Conservation (phyloP, 2,888 invertebrate genomes). For the Drosophila rubida region DNA sequence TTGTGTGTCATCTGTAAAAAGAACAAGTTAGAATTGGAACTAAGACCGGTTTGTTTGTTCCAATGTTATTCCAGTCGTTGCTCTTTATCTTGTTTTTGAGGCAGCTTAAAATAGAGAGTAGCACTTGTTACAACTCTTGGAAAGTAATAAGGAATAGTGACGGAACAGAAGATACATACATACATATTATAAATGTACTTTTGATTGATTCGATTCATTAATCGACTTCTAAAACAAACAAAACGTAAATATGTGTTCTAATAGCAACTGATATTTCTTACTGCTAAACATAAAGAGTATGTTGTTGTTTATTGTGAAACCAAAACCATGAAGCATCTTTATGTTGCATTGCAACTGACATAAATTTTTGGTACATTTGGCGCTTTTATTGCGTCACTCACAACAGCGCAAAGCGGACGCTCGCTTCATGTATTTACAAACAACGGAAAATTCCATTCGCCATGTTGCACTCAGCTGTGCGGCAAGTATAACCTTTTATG, state of each 20-base stretch:
- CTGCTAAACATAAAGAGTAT: too few species aligned
- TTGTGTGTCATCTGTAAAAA: conserved; percentile 24
- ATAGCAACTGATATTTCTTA: too few species aligned
- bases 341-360: too few species aligned
- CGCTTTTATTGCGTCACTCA: conserved; percentile 47
- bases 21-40: conserved; percentile 3
- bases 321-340: too few species aligned
- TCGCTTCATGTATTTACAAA: conserved; percentile 44
- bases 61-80: conserved; percentile 1
- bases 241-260: too few species aligned
- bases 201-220: too few species aligned
- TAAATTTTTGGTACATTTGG: conserved; percentile 17
- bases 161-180: neutral
- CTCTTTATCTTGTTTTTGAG: neutral
- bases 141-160: neutral
- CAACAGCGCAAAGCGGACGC: neutral
- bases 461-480: conserved; percentile 55
- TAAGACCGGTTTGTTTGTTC: conserved; percentile 29
- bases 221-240: too few species aligned
- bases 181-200: too few species aligned
- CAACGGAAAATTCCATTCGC: conserved; percentile 74
- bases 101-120: neutral
- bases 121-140: neutral
- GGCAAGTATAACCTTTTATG: conserved; percentile 36
- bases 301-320: too few species aligned